Evolutionary conservation across 2,888 invertebrate genomes (phyloP).

Genomic region (Harpagoxenus sublaevis): DNA sequence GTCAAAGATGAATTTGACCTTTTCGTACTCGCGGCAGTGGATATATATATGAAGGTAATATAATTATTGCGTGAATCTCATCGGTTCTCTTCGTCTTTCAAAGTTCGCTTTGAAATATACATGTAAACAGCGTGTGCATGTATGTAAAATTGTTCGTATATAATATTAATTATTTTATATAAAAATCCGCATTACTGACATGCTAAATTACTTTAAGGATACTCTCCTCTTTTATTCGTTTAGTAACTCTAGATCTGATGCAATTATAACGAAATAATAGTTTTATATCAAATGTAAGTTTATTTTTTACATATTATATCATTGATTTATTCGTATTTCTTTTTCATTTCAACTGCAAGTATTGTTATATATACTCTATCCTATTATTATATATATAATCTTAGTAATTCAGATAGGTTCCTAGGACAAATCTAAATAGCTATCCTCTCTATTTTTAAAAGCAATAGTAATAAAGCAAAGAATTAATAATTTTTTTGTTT

Average conservation of each 20-base stretch:
- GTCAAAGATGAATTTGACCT: background rate
- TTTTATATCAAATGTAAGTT: slow-evolving; percentile 7
- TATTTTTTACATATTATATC: background rate
- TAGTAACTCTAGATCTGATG: background rate
- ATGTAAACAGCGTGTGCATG: background rate
- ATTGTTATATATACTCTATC: background rate
- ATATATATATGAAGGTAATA: slow-evolving; percentile 22
- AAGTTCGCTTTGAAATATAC: background rate
- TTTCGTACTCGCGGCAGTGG: slow-evolving; percentile 19
- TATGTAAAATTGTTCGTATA: background rate
- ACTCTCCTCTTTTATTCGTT: background rate
- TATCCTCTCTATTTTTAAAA: background rate
- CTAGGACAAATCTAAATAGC: background rate
- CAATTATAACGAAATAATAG: background rate
- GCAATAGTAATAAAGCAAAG: background rate
- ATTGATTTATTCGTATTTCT: background rate
- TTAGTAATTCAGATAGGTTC: background rate
- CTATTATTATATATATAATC: slow-evolving; percentile 3
- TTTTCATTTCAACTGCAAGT: slow-evolving; percentile 1
- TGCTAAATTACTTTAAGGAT: background rate
- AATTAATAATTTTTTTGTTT: background rate
- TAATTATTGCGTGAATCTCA: background rate
- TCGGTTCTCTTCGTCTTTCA: background rate
- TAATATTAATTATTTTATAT: slow-evolving; percentile 8
- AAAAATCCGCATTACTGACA: background rate